Base-by-base conservation (phyloP, 2,113 vertebrate genomes). In the Puntigrus tetrazona region DNA sequence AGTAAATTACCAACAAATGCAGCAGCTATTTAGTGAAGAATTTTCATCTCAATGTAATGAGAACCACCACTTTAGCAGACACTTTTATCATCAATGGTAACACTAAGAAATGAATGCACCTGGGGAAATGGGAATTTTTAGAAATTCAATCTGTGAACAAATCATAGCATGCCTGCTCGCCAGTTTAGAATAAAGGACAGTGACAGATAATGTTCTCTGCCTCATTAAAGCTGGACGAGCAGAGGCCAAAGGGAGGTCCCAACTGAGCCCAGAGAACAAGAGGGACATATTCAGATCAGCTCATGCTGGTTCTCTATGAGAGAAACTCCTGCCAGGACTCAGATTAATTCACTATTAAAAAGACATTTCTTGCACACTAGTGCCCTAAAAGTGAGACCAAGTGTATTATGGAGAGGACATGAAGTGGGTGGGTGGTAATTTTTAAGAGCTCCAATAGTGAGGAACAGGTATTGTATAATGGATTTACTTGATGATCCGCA, bases 291-390 rank as follows among this genome's bases (percentile, higher is more conserved):
- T 34, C 9, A 57, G 38, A 9, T 34, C 22, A 27, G 36, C 50
- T 78, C 77, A 47, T 67, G 41, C 78, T 67, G 61, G 61, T 67
- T 69, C 57, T 29, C 13, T 65, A 7, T 74, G 41, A 6, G 36
- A 38, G 57, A 70, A 57, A 31, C 18, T 77, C 63, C 70, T 25
- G 22, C 69, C 83, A 76, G 61, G 70, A 59, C 25, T 27, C 25
- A 59, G 11, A 78, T 57, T 38, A 29, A 72, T 70, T 72, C 18
- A 45, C 43, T 16, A 78, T 84, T 84, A 34, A 67, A 6, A 67
- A 75, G 5, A 72, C 11, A 74, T 79, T 36, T 41, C 41, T 63
- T 6, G 36, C 43, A 27, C 43, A 65, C 70, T 63, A 22, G 6
- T 52, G 34, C n/a, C n/a, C 65, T 74, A 79, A 74, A 70, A 38